Percentiles rank a stretch among this genome's conserved stretches.
Evolutionary conservation across 2,888 invertebrate genomes (phyloP).

Genomic region (Dynastes grantii): DNA sequence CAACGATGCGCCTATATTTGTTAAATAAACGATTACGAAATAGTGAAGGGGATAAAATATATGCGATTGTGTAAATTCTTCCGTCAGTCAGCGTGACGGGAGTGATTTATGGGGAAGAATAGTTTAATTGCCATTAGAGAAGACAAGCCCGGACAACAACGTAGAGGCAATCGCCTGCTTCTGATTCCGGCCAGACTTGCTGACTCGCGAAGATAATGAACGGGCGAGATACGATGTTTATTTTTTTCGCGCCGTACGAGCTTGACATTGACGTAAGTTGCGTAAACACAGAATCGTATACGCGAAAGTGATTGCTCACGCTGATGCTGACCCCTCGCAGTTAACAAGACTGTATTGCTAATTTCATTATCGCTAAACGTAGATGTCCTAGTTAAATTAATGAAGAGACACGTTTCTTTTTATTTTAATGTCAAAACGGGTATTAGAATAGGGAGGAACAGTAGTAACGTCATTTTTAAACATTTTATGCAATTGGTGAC

Average conservation of each 20-base stretch:
- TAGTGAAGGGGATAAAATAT: slow-evolving; percentile 39
- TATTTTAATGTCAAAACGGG: too few relatives aligned
- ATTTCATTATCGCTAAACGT: too few relatives aligned
- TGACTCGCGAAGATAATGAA: slow-evolving; percentile 28
- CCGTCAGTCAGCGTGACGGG: slow-evolving; percentile 23
- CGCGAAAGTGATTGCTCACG: neutral
- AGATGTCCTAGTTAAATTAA: too few relatives aligned
- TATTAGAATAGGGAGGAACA: too few relatives aligned
- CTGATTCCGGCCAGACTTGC: slow-evolving; percentile 25
- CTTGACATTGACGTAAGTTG: slow-evolving; percentile 24
- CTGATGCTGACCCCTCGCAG: too few relatives aligned
- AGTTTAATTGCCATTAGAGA: slow-evolving; percentile 38
- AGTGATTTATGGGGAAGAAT: slow-evolving; percentile 34
- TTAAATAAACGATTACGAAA: slow-evolving; percentile 42
- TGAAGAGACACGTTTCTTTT: too few relatives aligned
- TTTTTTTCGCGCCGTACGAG: neutral
- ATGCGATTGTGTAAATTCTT: slow-evolving; percentile 40
- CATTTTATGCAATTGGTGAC: too few relatives aligned
- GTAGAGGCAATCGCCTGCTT: neutral
- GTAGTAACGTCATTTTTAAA: too few relatives aligned
- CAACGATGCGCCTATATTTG: slow-evolving; percentile 1
- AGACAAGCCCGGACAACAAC: neutral
- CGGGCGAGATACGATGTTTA: neutral
- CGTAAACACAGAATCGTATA: neutral
- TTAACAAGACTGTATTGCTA: too few relatives aligned